Evolutionary conservation across 2,888 invertebrate species (phyloP).

Genomic region (Liodrosophila aerea): DNA sequence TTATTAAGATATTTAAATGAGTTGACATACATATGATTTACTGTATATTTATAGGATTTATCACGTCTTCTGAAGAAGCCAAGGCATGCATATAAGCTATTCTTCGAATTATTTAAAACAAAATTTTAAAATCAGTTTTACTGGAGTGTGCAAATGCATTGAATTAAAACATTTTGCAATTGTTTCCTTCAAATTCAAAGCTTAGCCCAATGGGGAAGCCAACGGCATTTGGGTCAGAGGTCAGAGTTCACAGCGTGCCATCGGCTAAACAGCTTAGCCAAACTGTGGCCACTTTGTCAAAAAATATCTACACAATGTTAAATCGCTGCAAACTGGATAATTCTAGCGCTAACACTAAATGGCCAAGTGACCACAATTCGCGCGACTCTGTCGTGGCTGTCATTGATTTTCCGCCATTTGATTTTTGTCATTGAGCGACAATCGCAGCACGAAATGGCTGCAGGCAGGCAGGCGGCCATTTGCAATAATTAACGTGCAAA

Average conservation of each 20-base stretch:
- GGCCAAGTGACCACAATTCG: conserved; percentile 62
- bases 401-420: conserved; percentile 59
- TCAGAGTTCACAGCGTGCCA: conserved; percentile 13
- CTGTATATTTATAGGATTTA: too few relatives aligned
- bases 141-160: too few relatives aligned
- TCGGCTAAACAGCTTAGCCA: conserved; percentile 4
- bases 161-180: too few relatives aligned
- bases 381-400: conserved; percentile 13
- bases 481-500: conserved; percentile 61
- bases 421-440: conserved; percentile 31
- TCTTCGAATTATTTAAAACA: too few relatives aligned
- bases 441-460: conserved; percentile 1
- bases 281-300: conserved; percentile 40
- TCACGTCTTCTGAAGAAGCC: too few relatives aligned
- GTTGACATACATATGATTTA: too few relatives aligned
- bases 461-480: conserved; percentile 27
- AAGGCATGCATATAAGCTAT: too few relatives aligned
- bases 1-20: too few relatives aligned
- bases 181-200: too few relatives aligned
- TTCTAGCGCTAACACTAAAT: conserved; percentile 45
- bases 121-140: too few relatives aligned
- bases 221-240: conserved; percentile 19
- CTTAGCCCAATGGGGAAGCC: too few relatives aligned
- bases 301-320: conserved; percentile 30
- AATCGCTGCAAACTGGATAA: conserved; percentile 31